Evolutionary conservation across 2,888 invertebrate species (phyloP), one percentile per base, ranked within the genome.

Genomic region (Patella pellucida): DNA sequence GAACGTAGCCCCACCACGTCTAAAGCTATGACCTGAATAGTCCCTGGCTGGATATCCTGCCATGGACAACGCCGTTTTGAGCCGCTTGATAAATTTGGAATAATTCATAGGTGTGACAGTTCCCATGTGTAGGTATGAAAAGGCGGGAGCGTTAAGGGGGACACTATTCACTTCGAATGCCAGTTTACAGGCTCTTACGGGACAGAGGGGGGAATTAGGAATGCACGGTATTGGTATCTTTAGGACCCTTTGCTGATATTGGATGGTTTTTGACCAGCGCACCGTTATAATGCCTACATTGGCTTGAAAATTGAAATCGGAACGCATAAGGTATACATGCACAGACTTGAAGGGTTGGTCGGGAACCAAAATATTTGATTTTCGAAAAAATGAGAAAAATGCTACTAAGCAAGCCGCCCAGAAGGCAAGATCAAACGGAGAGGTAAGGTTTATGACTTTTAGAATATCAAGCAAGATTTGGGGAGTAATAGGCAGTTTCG

Each of bases 371-470:
- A 54, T n/a, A 7, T 54, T 54, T 54, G 54, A 54, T 62, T 72
- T 73, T 11, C 31, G 56, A 52, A 50, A 51, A 19, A 54, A 73
- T 50, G 73, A n/a, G 51, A 27, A 74, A 41, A 74, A 74, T 9
- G 52, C 69, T 3, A 74, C 69, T 15, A 74, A 54, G 23, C 74
- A 74, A 11, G 69, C 69, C 7, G 69, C 74, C 69, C 69, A 74
- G 31, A 74, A 69, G 31, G 69, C 52, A 1, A 27, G 41, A 68
- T 73, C 73, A 16, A 73, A 23, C 9, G 27, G 19, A n/a, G 5
- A 50, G 0, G 16, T 7, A 0, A 74, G 19, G 69, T 69, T 54
- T 16, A 74, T n/a, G 9, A n/a, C 19, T n/a, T n/a, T 23, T 16
- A 23, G 68, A 52, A 74, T 69, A 16, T 27, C 23, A 15, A n/a